Evolutionary conservation across 2,113 vertebrate species (phyloP), one percentile per base, ranked within the genome.

Genomic region (Heloderma charlesbogerti): DNA sequence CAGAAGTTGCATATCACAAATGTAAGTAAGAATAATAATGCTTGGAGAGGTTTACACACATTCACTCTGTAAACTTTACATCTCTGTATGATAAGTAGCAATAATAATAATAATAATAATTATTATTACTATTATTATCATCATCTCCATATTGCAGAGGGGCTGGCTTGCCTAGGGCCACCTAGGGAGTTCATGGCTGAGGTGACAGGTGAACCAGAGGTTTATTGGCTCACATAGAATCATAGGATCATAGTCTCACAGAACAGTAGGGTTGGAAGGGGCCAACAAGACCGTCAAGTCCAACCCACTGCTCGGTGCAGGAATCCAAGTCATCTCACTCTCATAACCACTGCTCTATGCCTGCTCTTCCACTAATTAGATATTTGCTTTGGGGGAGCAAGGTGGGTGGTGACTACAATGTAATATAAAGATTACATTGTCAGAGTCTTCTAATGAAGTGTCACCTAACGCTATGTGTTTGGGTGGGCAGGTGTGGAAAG

Each of bases 1-100:
- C 98, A 98, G 93, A 98, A 96, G 75, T 95, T 99, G 89, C 97
- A 90, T 74, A 96, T 99, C 43, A 95, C 95, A 60, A 98, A 99
- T 0, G 99, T 99, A 94, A 98, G 98, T 97, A 82, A 84, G 43
- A 27, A 86, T 45, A 69, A n/a, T 67, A 43, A 54, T 4, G 27
- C 18, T 43, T 69, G 7, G 16, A 22, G 25, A 34, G 29, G 1
- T 43, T 51, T n/a, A 12, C 2, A n/a, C 40, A 51, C 18, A 29
- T 45, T 67, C 3, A 20, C 18, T n/a, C 3, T 67, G 40, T 45
- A 69, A 78, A 34, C 25, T 40, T 88, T 78, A 13, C 3, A 27
- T 45, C 37, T 57, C 4, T 54, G 25, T 29, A 71, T 71, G 4
- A 71, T 29, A 34, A 8, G 1, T 29, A 40, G n/a, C n/a, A n/a